These are phyloP conservation scores for Sebastes nivosus DNA, from an alignment of 2,797 vertebrate species.

Conservation along the genomic window DNA sequence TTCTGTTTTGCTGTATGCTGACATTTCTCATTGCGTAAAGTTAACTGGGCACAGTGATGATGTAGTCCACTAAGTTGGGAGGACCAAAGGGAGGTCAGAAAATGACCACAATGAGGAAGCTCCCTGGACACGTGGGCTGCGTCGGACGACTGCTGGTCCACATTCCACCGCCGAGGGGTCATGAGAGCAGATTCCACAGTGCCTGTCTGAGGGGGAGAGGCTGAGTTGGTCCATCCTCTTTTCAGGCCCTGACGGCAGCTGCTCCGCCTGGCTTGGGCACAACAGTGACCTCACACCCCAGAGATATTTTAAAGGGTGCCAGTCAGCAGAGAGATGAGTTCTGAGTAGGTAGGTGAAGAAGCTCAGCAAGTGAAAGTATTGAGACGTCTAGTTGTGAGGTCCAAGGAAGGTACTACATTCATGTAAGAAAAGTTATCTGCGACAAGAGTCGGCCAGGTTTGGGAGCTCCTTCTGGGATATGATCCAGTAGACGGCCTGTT, in stretches of 20 bases:
- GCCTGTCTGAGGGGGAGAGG: constrained; percentile 61
- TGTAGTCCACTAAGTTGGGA: constrained; percentile 35
- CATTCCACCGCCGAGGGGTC: constrained; percentile 67
- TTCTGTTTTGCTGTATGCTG: background rate
- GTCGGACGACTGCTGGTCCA: constrained; percentile 42
- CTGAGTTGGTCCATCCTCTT: constrained; percentile 68
- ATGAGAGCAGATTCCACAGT: constrained; percentile 70
- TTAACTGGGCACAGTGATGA: constrained; percentile 26
- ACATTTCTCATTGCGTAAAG: constrained; percentile 11
- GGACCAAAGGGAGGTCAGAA: constrained; percentile 33
- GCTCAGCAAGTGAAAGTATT: constrained; percentile 19
- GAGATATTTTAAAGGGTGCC: constrained; percentile 92
- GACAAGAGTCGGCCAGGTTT: constrained; percentile 19
- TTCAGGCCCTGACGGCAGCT: constrained; percentile 83
- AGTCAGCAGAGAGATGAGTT: constrained; percentile 87
- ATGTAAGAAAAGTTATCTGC: constrained; percentile 65
- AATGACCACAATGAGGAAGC: constrained; percentile 67
- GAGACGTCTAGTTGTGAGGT: constrained; percentile 79
- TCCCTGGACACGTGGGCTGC: constrained; percentile 52
- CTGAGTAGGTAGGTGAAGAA: constrained; percentile 60
- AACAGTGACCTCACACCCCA: constrained; percentile 87
- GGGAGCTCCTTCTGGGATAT: constrained; percentile 69
- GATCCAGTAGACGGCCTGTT: constrained; percentile 61
- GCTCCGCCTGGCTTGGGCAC: constrained; percentile 84
- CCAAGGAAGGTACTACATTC: constrained; percentile 72